A percentile compares a stretch with the other conserved stretches of the same genome.
These are phyloP conservation scores for Potorous gilbertii DNA, from an alignment of 2,797 vertebrate genomes.

Conservation along the genomic window DNA sequence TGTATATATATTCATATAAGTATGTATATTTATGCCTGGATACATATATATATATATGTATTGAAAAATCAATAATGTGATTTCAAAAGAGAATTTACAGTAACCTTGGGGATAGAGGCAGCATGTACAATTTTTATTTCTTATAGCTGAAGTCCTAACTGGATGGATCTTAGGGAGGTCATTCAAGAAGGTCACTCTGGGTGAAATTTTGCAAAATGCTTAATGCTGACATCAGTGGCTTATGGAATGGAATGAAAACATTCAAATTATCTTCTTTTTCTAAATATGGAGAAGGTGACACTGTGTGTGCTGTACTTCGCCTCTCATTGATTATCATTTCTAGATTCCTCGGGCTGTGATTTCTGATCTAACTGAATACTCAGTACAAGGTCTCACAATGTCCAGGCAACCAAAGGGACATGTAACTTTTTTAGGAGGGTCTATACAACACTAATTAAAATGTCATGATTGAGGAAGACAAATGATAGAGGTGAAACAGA, in stretches of 20 bases:
- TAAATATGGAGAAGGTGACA: slow-evolving; percentile 10
- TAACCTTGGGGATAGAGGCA: slow-evolving; percentile 72
- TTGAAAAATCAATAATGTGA: slow-evolving; percentile 62
- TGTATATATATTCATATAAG: background rate
- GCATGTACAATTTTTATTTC: slow-evolving; percentile 72
- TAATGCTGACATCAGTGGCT: slow-evolving; percentile 54
- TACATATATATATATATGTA: slow-evolving; percentile 55
- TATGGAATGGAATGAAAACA: slow-evolving; percentile 36
- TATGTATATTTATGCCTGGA: background rate
- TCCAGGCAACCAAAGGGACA: slow-evolving; percentile 32
- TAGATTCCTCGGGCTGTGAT: slow-evolving; percentile 3
- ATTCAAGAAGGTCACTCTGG: slow-evolving; percentile 55
- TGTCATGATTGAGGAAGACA: slow-evolving; percentile 40
- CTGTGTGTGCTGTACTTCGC: background rate
- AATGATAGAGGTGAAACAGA: slow-evolving; percentile 36
- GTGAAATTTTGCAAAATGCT: slow-evolving; percentile 52
- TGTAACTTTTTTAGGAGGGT: slow-evolving; percentile 56
- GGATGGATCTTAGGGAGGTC: slow-evolving; percentile 58
- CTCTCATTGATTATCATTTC: background rate
- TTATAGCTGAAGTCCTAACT: slow-evolving; percentile 37
- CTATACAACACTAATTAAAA: slow-evolving; percentile 60
- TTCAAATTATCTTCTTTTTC: slow-evolving; percentile 32
- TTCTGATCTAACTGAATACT: background rate
- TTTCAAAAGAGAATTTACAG: slow-evolving; percentile 76
- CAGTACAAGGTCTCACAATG: fast-evolving